Evolutionary conservation across 2,113 vertebrate species (phyloP).

Genomic region (Tamias sibiricus): DNA sequence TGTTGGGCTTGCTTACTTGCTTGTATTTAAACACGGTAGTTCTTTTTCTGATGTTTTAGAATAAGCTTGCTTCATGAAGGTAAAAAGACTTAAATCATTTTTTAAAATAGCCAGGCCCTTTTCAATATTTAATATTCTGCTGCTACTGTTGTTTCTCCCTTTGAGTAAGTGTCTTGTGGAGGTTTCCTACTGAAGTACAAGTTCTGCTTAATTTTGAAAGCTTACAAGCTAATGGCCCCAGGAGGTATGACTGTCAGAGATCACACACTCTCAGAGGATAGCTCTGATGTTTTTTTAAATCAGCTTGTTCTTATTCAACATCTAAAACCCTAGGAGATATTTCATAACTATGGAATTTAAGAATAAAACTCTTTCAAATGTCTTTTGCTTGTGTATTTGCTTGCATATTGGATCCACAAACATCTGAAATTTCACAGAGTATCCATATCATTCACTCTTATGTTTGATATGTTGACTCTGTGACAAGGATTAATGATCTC

Average conservation of each 20-base stretch:
- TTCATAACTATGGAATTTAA: slow-evolving; percentile 41
- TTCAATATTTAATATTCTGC: slow-evolving; percentile 26
- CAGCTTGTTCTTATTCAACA: slow-evolving; percentile 55
- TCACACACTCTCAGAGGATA: background rate
- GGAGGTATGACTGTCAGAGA: slow-evolving; percentile 5
- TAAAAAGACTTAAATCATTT: slow-evolving; percentile 32
- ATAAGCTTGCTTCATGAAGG: slow-evolving; percentile 38
- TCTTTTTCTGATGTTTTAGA: slow-evolving; percentile 32
- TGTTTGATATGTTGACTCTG: no score
- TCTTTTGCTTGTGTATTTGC: slow-evolving; percentile 49
- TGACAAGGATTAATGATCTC: no score
- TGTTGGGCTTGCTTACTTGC: background rate
- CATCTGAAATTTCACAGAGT: background rate
- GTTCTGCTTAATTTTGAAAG: slow-evolving; percentile 64
- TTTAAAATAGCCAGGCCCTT: slow-evolving; percentile 1
- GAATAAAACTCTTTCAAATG: slow-evolving; percentile 58
- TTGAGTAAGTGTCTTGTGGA: slow-evolving; percentile 52
- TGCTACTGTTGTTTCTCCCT: slow-evolving; percentile 53
- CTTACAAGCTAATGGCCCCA: slow-evolving; percentile 33
- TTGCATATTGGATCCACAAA: slow-evolving; percentile 36
- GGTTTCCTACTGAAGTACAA: slow-evolving; percentile 53
- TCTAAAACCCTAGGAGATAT: slow-evolving; percentile 48
- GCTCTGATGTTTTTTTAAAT: slow-evolving; percentile 29
- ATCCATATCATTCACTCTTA: background rate
- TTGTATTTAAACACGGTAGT: background rate